These are phyloP conservation scores for Cryptus armator DNA, from an alignment of 2,888 invertebrate species.

Conservation along the genomic window DNA sequence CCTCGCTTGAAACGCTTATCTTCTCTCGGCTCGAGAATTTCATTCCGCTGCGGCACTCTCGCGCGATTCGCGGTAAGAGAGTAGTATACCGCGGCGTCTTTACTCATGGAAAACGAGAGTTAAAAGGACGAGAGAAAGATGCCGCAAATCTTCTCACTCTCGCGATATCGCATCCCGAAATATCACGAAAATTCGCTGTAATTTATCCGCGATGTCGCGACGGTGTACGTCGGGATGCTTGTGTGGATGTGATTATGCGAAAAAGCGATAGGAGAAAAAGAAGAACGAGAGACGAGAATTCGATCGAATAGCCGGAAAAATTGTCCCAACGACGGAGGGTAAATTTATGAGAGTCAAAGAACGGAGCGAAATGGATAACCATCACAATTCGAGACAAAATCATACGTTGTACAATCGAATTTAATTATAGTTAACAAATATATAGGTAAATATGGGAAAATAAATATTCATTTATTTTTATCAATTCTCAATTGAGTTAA, in stretches of 20 bases:
- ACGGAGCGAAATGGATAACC: neutral
- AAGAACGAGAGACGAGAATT: constrained; percentile 7
- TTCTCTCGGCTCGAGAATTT: constrained; percentile 34
- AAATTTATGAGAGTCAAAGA: too few relatives aligned
- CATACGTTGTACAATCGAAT: neutral
- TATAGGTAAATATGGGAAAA: too few relatives aligned
- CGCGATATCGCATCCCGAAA: constrained; percentile 42
- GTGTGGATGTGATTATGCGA: constrained; percentile 6
- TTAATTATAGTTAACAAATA: too few relatives aligned
- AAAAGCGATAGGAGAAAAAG: constrained; percentile 40
- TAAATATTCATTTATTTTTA: too few relatives aligned
- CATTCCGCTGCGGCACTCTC: constrained; percentile 35
- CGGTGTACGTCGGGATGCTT: neutral
- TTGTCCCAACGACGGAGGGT: too few relatives aligned
- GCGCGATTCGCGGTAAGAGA: constrained; percentile 1
- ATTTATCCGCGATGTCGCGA: constrained; percentile 66
- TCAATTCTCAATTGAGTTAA: too few relatives aligned
- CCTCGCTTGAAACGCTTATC: constrained; percentile 16
- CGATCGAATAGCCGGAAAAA: neutral
- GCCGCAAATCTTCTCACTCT: constrained; percentile 6
- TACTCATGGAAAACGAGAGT: neutral
- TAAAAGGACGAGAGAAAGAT: constrained; percentile 24
- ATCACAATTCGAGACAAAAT: neutral
- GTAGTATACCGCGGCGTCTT: constrained; percentile 26
- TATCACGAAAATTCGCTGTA: constrained; percentile 63